Conservation (phyloP, 1,140 invertebrate species). For the Popillia japonica region DNA sequence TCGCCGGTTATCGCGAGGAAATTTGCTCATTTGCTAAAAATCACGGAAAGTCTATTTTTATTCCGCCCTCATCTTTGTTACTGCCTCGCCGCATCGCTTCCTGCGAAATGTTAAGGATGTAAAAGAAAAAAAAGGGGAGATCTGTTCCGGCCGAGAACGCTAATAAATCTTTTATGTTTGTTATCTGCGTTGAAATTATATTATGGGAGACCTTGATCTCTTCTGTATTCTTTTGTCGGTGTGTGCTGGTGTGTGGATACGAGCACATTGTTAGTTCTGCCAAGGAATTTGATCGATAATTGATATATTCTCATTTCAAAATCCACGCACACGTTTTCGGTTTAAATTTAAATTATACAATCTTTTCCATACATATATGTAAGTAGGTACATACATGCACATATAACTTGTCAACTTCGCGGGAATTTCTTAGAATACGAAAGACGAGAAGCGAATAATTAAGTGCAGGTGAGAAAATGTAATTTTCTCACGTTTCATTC, state of each 20-base stretch:
- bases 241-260: background rate
- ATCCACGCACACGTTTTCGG: conserved; percentile 2
- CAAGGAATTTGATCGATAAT: background rate
- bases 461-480: background rate
- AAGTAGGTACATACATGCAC: too few relatives aligned
- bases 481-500: background rate
- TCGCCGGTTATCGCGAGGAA: background rate
- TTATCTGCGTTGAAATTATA: background rate
- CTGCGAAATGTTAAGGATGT: too few relatives aligned
- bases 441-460: background rate
- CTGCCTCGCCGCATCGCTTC: background rate
- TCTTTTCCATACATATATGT: too few relatives aligned
- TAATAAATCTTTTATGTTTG: conserved; percentile 12
- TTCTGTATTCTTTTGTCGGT: background rate
- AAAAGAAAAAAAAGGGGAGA: background rate
- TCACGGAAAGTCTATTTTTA: background rate
- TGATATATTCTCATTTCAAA: background rate
- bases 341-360: background rate
- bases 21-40: conserved; percentile 11
- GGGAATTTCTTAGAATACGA: background rate
- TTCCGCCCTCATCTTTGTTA: background rate
- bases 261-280: background rate
- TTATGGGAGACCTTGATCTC: background rate
- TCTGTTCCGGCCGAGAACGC: background rate
- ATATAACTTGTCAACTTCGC: background rate